These are phyloP conservation scores for Crocodylus rhombifer DNA, from an alignment of 2,797 vertebrate genomes.

Conservation along the genomic window DNA sequence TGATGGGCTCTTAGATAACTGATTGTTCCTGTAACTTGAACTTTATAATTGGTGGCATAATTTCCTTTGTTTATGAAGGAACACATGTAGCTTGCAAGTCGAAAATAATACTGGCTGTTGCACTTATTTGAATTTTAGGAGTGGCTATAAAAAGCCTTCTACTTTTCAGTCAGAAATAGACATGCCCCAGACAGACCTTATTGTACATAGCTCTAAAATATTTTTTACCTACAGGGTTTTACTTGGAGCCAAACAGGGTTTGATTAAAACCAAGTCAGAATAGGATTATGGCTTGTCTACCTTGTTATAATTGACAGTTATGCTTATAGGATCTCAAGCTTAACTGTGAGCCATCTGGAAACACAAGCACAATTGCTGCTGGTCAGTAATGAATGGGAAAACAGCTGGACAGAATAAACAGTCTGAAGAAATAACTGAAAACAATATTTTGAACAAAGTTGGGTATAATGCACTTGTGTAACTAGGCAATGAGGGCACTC, in stretches of 20 bases:
- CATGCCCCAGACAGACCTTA: constrained; percentile 29
- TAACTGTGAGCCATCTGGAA: constrained; percentile 57
- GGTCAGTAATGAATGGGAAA: constrained; percentile 60
- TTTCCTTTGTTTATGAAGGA: background rate
- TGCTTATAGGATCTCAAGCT: constrained; percentile 74
- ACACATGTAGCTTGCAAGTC: background rate
- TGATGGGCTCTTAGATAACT: fast-evolving
- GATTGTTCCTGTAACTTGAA: background rate
- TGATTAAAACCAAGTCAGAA: constrained; percentile 66
- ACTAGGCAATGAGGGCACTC: background rate
- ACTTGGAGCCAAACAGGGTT: constrained; percentile 23
- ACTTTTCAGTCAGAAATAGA: background rate
- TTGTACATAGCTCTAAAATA: background rate
- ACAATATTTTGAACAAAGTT: constrained; percentile 43
- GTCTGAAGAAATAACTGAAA: constrained; percentile 44
- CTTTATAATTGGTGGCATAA: background rate
- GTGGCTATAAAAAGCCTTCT: background rate
- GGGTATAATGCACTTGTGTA: constrained; percentile 36
- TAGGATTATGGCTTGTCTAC: constrained; percentile 66
- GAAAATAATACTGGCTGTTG: background rate
- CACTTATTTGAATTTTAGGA: background rate
- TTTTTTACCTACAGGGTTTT: background rate
- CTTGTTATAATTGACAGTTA: constrained; percentile 64
- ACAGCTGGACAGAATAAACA: constrained; percentile 65
- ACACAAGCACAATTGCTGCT: constrained; percentile 53